Conservation (phyloP, 2,888 invertebrate genomes). For the Rhagium mordax region DNA sequence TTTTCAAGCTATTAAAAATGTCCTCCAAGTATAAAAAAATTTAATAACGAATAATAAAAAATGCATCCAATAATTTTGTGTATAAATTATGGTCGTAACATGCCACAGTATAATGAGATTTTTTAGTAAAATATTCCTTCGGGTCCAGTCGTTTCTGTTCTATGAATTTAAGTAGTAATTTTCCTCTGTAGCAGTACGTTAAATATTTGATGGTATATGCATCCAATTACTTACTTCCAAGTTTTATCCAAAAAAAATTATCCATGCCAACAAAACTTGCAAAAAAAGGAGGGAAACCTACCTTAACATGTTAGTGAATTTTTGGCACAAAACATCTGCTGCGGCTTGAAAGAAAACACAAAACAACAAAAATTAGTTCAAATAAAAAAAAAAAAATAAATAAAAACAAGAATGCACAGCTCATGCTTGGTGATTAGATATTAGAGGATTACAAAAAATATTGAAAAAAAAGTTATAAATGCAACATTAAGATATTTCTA, state of each 20-base stretch:
- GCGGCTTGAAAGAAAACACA: constrained; percentile 65
- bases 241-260: constrained; percentile 20
- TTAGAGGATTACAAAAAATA: neutral
- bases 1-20: neutral
- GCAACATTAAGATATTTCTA: neutral
- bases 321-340: constrained; percentile 68
- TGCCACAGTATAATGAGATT: too few relatives aligned
- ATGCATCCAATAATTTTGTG: too few relatives aligned
- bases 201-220: too few relatives aligned
- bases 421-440: constrained; percentile 33
- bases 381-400: constrained; percentile 46
- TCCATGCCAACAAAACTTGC: constrained; percentile 42
- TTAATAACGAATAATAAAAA: too few relatives aligned
- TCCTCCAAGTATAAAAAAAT: neutral
- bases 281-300: constrained; percentile 60
- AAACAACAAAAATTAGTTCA: constrained; percentile 68
- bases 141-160: too few relatives aligned
- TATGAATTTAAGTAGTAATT: neutral
- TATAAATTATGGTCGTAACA: too few relatives aligned
- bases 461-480: neutral
- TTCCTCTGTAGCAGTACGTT: too few relatives aligned
- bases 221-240: constrained; percentile 30
- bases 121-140: too few relatives aligned
- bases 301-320: constrained; percentile 65
- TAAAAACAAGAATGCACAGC: constrained; percentile 37